Evolutionary conservation across 2,888 invertebrate species (phyloP).

Genomic region (Drepana falcataria): DNA sequence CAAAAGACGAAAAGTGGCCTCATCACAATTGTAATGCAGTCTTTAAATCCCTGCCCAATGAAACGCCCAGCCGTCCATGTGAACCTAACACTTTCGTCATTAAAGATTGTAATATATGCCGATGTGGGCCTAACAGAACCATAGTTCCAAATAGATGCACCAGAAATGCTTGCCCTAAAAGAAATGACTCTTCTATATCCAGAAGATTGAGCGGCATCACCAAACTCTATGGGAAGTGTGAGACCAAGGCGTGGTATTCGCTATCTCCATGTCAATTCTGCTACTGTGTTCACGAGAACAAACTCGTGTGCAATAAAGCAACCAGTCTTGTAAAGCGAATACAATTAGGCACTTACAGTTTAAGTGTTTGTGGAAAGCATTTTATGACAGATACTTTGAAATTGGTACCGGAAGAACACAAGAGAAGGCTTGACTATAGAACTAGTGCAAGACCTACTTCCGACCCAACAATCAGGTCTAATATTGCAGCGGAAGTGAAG

Average conservation of each 20-base stretch:
- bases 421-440: background rate
- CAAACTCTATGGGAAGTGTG: constrained; percentile 36
- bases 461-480: background rate
- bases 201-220: background rate
- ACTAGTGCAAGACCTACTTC: constrained; percentile 3
- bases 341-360: constrained; percentile 36
- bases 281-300: constrained; percentile 46
- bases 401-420: constrained; percentile 22
- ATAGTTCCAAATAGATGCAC: constrained; percentile 45
- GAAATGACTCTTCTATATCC: background rate
- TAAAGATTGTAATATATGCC: constrained; percentile 53
- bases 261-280: constrained; percentile 56
- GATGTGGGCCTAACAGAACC: constrained; percentile 38
- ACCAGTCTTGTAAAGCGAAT: constrained; percentile 20
- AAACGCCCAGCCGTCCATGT: constrained; percentile 24
- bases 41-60: constrained; percentile 24
- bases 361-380: constrained; percentile 43
- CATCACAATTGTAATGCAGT: constrained; percentile 31
- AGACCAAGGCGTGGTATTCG: constrained; percentile 50
- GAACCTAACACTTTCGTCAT: constrained; percentile 36
- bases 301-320: constrained; percentile 49
- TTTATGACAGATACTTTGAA: constrained; percentile 36
- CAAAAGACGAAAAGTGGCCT: constrained; percentile 44
- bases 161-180: constrained; percentile 34
- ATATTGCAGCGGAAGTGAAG: background rate